These are phyloP conservation scores for Coenobita brevimanus DNA, from an alignment of 1,140 invertebrate genomes.

Conservation along the genomic window DNA sequence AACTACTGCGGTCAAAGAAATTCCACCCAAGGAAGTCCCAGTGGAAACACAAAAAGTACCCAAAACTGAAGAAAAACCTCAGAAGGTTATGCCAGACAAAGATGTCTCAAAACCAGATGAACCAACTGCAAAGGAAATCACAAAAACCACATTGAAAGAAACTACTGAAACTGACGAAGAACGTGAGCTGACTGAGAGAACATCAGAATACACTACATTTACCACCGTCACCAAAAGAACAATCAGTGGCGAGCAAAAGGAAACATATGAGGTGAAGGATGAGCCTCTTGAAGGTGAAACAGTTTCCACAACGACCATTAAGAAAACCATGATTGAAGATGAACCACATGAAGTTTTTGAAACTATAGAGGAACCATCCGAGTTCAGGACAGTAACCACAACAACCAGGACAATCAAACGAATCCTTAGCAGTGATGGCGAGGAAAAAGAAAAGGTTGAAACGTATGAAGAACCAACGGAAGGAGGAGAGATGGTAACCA, in stretches of 20 bases:
- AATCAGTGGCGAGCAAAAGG: neutral
- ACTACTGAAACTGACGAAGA: neutral
- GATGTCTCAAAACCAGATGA: no score
- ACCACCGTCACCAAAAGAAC: slow-evolving; percentile 16
- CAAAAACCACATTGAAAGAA: neutral
- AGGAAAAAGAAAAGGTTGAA: slow-evolving; percentile 5
- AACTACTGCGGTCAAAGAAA: slow-evolving; percentile 14
- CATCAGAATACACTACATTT: neutral
- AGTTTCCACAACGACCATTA: slow-evolving; percentile 25
- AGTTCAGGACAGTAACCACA: neutral
- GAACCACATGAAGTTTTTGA: slow-evolving; percentile 19
- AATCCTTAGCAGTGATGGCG: slow-evolving; percentile 1
- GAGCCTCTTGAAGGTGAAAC: slow-evolving; percentile 9
- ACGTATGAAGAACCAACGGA: neutral
- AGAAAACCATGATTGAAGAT: slow-evolving; percentile 21
- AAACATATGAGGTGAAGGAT: neutral
- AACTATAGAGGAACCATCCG: slow-evolving; percentile 18
- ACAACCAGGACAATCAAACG: neutral
- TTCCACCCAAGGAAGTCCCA: neutral
- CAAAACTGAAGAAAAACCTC: neutral
- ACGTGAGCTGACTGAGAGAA: neutral
- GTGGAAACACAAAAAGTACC: neutral
- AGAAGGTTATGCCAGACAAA: neutral
- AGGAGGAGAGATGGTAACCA: slow-evolving; percentile 11
- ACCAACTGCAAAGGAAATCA: no score